These are phyloP conservation scores for Temnothorax curvispinosus DNA, from an alignment of 1,140 invertebrate species.

Conservation along the genomic window DNA sequence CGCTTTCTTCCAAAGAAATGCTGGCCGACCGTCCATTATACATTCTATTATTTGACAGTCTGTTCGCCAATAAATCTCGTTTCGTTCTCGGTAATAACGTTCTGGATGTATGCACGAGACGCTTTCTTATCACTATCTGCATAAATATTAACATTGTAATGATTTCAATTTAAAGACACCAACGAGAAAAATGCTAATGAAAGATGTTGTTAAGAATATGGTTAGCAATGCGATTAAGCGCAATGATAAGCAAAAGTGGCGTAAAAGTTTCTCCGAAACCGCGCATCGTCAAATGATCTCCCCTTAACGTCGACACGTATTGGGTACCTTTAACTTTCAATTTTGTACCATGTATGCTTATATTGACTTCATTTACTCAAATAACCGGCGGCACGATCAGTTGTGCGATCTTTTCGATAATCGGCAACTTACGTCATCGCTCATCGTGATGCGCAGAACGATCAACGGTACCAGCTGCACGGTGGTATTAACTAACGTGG, in stretches of 20 bases:
- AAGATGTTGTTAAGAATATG: not conserved
- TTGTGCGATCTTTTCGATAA: slow-evolving; percentile 56
- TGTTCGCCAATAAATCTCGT: slow-evolving; percentile 27
- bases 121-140: not conserved
- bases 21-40: slow-evolving; percentile 26
- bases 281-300: slow-evolving; percentile 1
- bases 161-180: slow-evolving; percentile 10
- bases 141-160: slow-evolving; percentile 14
- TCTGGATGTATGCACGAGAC: not conserved
- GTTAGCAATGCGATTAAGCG: slow-evolving; percentile 8
- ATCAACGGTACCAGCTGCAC: slow-evolving; percentile 60
- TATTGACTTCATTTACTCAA: slow-evolving; percentile 62
- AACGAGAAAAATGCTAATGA: not conserved
- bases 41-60: slow-evolving; percentile 42
- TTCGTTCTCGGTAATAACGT: not conserved
- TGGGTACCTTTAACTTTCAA: slow-evolving; percentile 16
- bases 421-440: slow-evolving; percentile 22
- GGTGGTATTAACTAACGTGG: slow-evolving; percentile 13
- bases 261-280: slow-evolving; percentile 23
- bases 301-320: slow-evolving; percentile 16
- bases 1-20: slow-evolving; percentile 41
- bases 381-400: slow-evolving; percentile 52
- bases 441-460: not conserved
- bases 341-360: slow-evolving; percentile 60
- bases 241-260: slow-evolving; percentile 31